A percentile compares a stretch with the other conserved stretches of the same genome.
Evolutionary conservation across 2,113 vertebrate species (phyloP).

Genomic region (Rutilus rutilus): DNA sequence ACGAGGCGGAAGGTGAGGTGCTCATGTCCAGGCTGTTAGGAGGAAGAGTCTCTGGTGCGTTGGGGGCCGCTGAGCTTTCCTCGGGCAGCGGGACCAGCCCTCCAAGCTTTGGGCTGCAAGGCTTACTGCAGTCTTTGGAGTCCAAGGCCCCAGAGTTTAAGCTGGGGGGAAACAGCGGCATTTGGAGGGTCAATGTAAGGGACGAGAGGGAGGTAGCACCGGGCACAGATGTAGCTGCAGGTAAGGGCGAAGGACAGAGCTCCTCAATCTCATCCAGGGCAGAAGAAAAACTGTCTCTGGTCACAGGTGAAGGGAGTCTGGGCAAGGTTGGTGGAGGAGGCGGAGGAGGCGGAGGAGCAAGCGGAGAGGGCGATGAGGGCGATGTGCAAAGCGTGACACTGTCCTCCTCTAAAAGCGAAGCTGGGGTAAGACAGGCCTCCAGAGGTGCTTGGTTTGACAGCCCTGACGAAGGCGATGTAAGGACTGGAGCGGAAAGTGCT

Average conservation of each 20-base stretch:
- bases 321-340: constrained; percentile 63
- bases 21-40: constrained; percentile 84
- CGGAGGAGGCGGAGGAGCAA: constrained; percentile 60
- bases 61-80: constrained; percentile 67
- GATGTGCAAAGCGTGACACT: constrained; percentile 81
- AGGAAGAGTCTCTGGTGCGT: constrained; percentile 74
- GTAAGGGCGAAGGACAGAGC: constrained; percentile 75
- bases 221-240: constrained; percentile 70
- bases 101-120: constrained; percentile 76
- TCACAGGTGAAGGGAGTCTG: constrained; percentile 65
- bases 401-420: constrained; percentile 93
- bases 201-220: constrained; percentile 85
- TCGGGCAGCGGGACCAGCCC: constrained; percentile 72
- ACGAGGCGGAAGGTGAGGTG: constrained; percentile 78
- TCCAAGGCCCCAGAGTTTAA: constrained; percentile 53
- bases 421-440: constrained; percentile 90
- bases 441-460: constrained; percentile 48
- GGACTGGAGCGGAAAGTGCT: constrained; percentile 74
- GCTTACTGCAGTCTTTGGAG: constrained; percentile 76
- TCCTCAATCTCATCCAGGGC: constrained; percentile 92
- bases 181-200: constrained; percentile 57
- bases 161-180: constrained; percentile 37
- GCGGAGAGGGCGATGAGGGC: constrained; percentile 77
- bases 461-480: constrained; percentile 59
- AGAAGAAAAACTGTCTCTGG: constrained; percentile 86